These are phyloP conservation scores for Lagria hirta DNA, from an alignment of 2,888 invertebrate species.

Conservation along the genomic window DNA sequence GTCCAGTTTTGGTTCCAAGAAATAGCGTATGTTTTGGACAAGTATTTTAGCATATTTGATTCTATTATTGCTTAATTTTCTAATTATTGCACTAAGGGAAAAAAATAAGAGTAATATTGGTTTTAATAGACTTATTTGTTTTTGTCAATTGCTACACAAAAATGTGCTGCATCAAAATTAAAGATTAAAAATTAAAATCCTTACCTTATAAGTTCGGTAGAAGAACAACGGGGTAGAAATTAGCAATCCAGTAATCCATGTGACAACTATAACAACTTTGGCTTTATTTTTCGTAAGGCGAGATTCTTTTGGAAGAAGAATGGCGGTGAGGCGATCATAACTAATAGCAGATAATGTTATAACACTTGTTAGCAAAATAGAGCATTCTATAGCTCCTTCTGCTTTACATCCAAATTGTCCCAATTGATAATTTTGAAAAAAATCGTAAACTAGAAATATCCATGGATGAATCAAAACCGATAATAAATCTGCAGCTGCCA, in stretches of 20 bases:
- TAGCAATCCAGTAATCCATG: slow-evolving; percentile 68
- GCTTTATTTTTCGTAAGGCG: slow-evolving; percentile 67
- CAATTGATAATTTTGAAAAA: slow-evolving; percentile 77
- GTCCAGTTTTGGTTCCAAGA: too few relatives aligned
- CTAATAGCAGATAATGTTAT: slow-evolving; percentile 77
- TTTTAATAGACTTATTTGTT: slow-evolving; percentile 2
- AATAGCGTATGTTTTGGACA: too few relatives aligned
- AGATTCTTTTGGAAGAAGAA: slow-evolving; percentile 71
- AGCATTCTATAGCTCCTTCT: slow-evolving; percentile 75
- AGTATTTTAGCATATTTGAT: too few relatives aligned
- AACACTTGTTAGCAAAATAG: slow-evolving; percentile 73
- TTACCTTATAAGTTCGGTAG: slow-evolving; percentile 64
- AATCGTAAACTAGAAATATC: slow-evolving; percentile 71
- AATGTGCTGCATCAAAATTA: slow-evolving; percentile 66
- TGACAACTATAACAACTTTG: slow-evolving; percentile 63
- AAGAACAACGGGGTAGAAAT: slow-evolving; percentile 68
- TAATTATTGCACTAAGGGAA: too few relatives aligned
- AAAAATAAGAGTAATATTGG: too few relatives aligned
- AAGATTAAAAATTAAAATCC: slow-evolving; percentile 10
- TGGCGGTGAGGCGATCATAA: slow-evolving; percentile 80
- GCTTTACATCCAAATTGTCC: slow-evolving; percentile 73
- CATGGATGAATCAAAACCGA: slow-evolving; percentile 71
- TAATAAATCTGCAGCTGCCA: slow-evolving; percentile 71
- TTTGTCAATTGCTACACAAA: slow-evolving; percentile 3
- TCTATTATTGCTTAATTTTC: too few relatives aligned